These are phyloP conservation scores for Drosophila robusta DNA, from an alignment of 2,888 invertebrate species.

Conservation along the genomic window DNA sequence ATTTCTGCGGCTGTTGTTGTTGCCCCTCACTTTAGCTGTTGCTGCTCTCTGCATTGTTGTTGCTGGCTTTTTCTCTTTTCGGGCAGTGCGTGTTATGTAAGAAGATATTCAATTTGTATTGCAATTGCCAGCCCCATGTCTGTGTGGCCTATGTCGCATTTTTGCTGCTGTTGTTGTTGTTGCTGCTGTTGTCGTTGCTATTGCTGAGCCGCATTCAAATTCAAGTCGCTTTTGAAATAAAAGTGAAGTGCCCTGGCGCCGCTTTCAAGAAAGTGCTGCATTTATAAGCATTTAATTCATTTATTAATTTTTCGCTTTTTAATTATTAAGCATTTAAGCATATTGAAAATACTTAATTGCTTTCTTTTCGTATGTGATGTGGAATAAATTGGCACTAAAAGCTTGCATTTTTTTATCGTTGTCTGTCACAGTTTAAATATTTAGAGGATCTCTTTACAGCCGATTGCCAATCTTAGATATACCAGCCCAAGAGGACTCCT, in stretches of 20 bases:
- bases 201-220: conserved; percentile 27
- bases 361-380: too few species aligned
- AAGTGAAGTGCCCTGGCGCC: conserved; percentile 3
- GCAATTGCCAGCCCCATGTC: conserved; percentile 31
- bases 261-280: conserved; percentile 41
- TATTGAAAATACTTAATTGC: background rate
- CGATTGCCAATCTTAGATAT: too few species aligned
- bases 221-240: conserved; percentile 12
- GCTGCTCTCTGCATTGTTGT: background rate
- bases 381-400: too few species aligned
- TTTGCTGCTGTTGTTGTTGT: background rate
- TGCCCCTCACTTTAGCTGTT: conserved; percentile 1
- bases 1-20: conserved; percentile 1
- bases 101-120: conserved; percentile 67
- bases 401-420: too few species aligned
- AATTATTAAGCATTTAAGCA: background rate
- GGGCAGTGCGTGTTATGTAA: conserved; percentile 55
- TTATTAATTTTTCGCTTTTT: background rate
- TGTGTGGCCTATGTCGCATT: background rate
- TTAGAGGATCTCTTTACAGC: too few species aligned
- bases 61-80: conserved; percentile 1
- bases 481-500: too few species aligned
- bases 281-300: conserved; percentile 1
- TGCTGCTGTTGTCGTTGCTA: background rate
- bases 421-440: too few species aligned